These are phyloP conservation scores for Acanthosepion lycidas DNA, from an alignment of 2,888 invertebrate species.

Conservation along the genomic window DNA sequence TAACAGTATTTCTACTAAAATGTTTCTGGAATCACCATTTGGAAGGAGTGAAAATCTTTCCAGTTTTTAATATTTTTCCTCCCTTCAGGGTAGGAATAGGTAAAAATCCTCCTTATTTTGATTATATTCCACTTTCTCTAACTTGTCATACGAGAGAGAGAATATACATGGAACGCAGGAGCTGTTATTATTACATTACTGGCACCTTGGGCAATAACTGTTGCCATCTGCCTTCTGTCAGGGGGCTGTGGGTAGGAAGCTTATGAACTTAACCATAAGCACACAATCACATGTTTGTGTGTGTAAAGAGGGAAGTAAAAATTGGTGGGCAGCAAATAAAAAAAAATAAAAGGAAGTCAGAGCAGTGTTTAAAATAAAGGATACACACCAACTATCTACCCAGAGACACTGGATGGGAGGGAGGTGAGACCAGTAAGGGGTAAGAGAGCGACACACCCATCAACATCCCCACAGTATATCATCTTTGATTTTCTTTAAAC, in stretches of 20 bases:
- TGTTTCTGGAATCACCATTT: background rate
- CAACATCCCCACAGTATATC: background rate
- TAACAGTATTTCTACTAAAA: background rate
- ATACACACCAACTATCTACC: background rate
- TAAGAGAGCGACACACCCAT: background rate
- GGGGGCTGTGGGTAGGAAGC: background rate
- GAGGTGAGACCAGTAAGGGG: background rate
- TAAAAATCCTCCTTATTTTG: background rate
- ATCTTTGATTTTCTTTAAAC: background rate
- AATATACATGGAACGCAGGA: background rate
- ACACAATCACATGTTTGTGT: slow-evolving; percentile 9
- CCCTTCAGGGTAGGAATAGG: background rate
- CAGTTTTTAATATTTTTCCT: background rate
- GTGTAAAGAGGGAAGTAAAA: background rate
- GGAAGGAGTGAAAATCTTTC: background rate
- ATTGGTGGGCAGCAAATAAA: background rate
- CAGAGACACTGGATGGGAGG: background rate
- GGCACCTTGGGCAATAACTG: background rate
- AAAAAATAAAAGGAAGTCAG: background rate
- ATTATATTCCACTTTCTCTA: background rate
- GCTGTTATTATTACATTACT: background rate
- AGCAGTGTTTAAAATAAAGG: background rate
- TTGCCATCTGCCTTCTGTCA: background rate
- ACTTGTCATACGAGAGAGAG: background rate
- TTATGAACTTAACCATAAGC: background rate